Evolutionary conservation across 2,113 vertebrate species (phyloP).

Genomic region (Ardeotis arabs): DNA sequence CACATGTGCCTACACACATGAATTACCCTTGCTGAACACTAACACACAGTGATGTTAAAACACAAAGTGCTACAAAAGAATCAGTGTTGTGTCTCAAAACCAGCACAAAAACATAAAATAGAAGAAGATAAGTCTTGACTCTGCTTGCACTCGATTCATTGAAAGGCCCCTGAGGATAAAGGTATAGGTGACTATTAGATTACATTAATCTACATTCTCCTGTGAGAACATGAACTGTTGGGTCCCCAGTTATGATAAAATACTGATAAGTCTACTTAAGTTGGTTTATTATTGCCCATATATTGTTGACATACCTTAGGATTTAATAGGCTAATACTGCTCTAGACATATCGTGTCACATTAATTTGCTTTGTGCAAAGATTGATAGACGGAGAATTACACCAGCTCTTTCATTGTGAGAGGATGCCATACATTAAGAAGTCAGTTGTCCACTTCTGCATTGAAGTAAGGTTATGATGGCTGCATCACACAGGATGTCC

Average conservation of each 20-base stretch:
- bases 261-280: neutral
- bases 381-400: neutral
- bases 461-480: neutral
- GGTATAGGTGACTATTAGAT: neutral
- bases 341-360: neutral
- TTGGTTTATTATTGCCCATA: neutral
- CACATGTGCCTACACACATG: accelerated
- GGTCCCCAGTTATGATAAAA: neutral
- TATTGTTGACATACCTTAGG: neutral
- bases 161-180: neutral
- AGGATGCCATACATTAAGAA: accelerated
- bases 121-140: neutral
- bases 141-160: neutral
- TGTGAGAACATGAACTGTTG: neutral
- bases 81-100: neutral
- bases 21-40: neutral
- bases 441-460: neutral
- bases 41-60: neutral
- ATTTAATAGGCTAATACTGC: neutral
- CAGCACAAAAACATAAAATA: neutral
- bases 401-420: neutral
- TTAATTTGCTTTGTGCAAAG: neutral
- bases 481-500: neutral
- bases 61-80: neutral
- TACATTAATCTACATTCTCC: neutral